Evolutionary conservation across 2,113 vertebrate species (phyloP).

Genomic region (Mus pahari): DNA sequence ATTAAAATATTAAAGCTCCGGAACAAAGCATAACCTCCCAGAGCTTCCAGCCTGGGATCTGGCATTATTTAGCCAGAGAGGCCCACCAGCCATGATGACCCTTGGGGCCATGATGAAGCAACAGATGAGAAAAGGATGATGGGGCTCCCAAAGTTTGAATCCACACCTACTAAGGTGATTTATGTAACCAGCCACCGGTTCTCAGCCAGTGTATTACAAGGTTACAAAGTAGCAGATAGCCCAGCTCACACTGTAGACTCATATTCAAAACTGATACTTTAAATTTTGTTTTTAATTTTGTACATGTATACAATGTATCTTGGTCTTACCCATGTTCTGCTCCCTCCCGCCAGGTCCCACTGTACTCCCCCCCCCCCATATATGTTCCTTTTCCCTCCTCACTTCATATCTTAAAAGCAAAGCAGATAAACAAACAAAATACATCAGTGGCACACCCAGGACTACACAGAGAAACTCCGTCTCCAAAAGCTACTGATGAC

Average conservation of each 20-base stretch:
- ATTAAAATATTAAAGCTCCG: conserved; percentile 83
- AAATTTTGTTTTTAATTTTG: conserved; percentile 29
- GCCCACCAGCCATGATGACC: conserved; percentile 65
- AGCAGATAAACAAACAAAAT: too few relatives aligned
- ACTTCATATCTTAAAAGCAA: not conserved
- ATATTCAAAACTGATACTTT: conserved; percentile 63
- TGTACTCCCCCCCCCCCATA: too few relatives aligned
- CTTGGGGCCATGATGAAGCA: conserved; percentile 1
- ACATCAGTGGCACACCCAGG: not conserved
- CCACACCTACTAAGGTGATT: conserved; percentile 60
- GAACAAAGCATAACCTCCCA: conserved; percentile 80
- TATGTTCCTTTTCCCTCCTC: not conserved
- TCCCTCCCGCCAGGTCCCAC: not conserved
- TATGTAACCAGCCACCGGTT: conserved; percentile 73
- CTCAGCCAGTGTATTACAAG: conserved; percentile 63
- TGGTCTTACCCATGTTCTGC: not conserved
- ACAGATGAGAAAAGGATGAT: not conserved
- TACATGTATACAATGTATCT: not conserved
- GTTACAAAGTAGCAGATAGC: conserved; percentile 74
- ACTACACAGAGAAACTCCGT: not conserved
- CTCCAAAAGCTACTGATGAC: not conserved
- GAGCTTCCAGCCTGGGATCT: conserved; percentile 65
- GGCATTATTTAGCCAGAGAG: conserved; percentile 60
- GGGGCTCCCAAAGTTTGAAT: not conserved
- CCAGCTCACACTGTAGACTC: conserved; percentile 73